These are phyloP conservation scores for Spodoptera frugiperda DNA, from an alignment of 1,140 invertebrate genomes.

Conservation along the genomic window DNA sequence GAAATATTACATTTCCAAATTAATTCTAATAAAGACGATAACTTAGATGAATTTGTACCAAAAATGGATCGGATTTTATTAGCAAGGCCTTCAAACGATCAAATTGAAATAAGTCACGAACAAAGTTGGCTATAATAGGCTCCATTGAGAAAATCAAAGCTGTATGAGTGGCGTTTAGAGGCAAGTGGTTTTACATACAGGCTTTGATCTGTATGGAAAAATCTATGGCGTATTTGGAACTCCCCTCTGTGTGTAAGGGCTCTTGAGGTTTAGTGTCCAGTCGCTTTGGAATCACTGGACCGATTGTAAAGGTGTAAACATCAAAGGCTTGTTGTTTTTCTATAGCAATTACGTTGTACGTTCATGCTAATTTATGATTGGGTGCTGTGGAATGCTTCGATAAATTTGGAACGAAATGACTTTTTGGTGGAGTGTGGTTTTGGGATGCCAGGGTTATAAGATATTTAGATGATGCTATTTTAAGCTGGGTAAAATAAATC, in stretches of 20 bases:
- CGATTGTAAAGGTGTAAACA: conserved; percentile 46
- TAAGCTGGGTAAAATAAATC: too few species aligned
- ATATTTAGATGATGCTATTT: too few species aligned
- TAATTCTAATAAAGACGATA: background rate
- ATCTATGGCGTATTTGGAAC: conserved; percentile 25
- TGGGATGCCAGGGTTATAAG: too few species aligned
- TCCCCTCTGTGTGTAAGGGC: conserved; percentile 23
- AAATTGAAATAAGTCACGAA: conserved; percentile 33
- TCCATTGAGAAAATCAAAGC: conserved; percentile 41
- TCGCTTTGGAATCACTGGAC: conserved; percentile 35
- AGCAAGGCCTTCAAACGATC: conserved; percentile 13
- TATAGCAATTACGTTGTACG: conserved; percentile 6
- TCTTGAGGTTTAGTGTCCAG: conserved; percentile 39
- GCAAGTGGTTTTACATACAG: conserved; percentile 36
- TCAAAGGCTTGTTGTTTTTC: conserved; percentile 40
- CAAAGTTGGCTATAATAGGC: conserved; percentile 20
- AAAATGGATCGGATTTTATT: conserved; percentile 10
- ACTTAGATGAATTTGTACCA: background rate
- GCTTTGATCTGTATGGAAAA: conserved; percentile 41
- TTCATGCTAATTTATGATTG: background rate
- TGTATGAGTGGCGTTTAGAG: conserved; percentile 40
- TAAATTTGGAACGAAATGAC: background rate
- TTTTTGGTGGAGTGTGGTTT: too few species aligned
- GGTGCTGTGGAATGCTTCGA: background rate
- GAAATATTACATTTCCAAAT: background rate